Conservation (phyloP, 2,797 vertebrate genomes). For the Dryobates pubescens region DNA sequence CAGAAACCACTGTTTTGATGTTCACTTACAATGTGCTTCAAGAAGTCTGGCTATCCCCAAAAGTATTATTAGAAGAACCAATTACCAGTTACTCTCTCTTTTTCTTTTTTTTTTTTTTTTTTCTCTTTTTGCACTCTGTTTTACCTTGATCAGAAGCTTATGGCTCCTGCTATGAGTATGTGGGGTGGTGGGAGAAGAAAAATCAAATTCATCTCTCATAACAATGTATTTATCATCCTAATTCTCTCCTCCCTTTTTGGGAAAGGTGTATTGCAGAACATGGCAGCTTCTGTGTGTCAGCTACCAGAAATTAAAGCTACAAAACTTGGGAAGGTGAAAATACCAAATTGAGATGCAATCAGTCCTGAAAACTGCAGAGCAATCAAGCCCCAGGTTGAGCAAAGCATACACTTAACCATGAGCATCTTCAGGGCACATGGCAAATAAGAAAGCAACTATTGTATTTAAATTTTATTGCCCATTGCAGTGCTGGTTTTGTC, state of each 20-base stretch:
- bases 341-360: neutral
- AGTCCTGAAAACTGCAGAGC: neutral
- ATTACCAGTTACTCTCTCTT: neutral
- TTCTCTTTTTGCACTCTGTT: neutral
- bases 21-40: neutral
- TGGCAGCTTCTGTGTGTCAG: rapidly evolving
- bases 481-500: neutral
- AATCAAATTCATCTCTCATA: neutral
- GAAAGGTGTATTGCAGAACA: rapidly evolving
- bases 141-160: conserved; percentile 29
- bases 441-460: neutral
- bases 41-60: neutral
- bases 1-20: neutral
- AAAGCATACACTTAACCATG: rapidly evolving
- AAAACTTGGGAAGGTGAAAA: neutral
- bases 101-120: neutral
- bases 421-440: neutral
- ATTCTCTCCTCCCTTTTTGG: neutral
- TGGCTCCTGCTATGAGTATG: neutral
- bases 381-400: neutral
- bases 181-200: neutral
- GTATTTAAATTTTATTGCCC: neutral
- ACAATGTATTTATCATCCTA: neutral
- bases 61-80: neutral
- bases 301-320: neutral